Conservation (phyloP, 2,888 invertebrate species). For the Hoplodrina blanda region DNA sequence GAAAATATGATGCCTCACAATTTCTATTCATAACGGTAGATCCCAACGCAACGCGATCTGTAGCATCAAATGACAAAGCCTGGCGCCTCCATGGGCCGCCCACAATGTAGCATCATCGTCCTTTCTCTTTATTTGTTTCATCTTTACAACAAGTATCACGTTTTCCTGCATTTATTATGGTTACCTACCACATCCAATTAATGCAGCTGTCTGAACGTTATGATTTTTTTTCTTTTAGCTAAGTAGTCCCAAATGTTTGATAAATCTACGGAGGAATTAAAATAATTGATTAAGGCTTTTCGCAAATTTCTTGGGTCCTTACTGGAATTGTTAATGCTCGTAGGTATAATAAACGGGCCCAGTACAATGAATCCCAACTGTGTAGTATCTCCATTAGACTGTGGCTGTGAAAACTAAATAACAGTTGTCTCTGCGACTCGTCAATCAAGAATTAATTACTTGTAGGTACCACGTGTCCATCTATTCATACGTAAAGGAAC, state of each 20-base stretch:
- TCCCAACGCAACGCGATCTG: conserved; percentile 72
- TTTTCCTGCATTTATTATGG: neutral
- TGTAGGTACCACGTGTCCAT: conserved; percentile 8
- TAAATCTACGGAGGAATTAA: conserved; percentile 5
- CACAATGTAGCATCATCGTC: conserved; percentile 62
- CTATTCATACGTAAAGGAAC: conserved; percentile 5
- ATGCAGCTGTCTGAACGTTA: neutral
- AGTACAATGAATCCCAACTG: conserved; percentile 33
- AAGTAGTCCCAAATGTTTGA: neutral
- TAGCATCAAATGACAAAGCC: conserved; percentile 81
- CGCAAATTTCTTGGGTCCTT: conserved; percentile 7
- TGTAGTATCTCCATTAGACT: conserved; percentile 31
- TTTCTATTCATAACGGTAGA: conserved; percentile 74
- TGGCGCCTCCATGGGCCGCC: conserved; percentile 71
- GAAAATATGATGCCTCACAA: conserved; percentile 48
- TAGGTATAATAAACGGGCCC: conserved; percentile 27
- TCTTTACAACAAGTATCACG: neutral
- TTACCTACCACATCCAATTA: conserved; percentile 1
- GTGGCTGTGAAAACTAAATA: conserved; percentile 31
- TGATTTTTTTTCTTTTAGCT: neutral
- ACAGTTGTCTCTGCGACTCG: conserved; percentile 33
- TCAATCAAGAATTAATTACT: conserved; percentile 51
- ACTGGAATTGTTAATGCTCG: conserved; percentile 9
- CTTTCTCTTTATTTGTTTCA: conserved; percentile 31
- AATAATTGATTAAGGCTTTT: conserved; percentile 17